Evolutionary conservation across 2,113 vertebrate genomes (phyloP).

Genomic region (Clarias gariepinus): DNA sequence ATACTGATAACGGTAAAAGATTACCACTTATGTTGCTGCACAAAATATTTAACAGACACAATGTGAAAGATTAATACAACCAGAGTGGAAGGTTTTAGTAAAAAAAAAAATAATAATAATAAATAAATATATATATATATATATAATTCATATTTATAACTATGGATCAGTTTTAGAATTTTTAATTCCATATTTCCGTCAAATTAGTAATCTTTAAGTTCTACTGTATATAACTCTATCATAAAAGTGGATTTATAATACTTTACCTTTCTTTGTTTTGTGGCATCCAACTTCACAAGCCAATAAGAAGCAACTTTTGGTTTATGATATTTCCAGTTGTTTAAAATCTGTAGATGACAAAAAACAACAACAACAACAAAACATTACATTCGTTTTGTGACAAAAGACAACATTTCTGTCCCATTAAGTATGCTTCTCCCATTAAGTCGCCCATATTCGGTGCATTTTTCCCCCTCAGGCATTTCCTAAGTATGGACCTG

Average conservation of each 20-base stretch:
- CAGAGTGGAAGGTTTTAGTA: neutral
- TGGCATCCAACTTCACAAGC: constrained; percentile 93
- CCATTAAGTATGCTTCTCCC: constrained; percentile 13
- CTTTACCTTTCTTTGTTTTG: constrained; percentile 92
- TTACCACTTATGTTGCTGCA: neutral
- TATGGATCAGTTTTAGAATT: neutral
- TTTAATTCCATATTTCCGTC: too few species aligned
- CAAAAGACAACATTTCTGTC: constrained; percentile 13
- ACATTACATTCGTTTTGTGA: neutral
- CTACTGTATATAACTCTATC: neutral
- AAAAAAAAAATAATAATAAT: neutral
- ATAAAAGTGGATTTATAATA: neutral
- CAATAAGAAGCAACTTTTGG: constrained; percentile 95
- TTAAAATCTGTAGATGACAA: constrained; percentile 81
- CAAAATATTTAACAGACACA: neutral
- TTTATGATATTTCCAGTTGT: constrained; percentile 98
- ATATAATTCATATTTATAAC: neutral
- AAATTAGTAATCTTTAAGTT: neutral
- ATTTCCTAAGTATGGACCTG: constrained; percentile 1
- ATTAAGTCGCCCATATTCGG: constrained; percentile 8
- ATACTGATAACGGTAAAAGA: too few species aligned
- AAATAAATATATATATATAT: too few species aligned
- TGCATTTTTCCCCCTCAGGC: neutral
- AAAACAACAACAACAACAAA: neutral
- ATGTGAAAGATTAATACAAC: neutral